Conservation (phyloP, 2,113 vertebrate genomes). For the Pardalotus punctatus region DNA sequence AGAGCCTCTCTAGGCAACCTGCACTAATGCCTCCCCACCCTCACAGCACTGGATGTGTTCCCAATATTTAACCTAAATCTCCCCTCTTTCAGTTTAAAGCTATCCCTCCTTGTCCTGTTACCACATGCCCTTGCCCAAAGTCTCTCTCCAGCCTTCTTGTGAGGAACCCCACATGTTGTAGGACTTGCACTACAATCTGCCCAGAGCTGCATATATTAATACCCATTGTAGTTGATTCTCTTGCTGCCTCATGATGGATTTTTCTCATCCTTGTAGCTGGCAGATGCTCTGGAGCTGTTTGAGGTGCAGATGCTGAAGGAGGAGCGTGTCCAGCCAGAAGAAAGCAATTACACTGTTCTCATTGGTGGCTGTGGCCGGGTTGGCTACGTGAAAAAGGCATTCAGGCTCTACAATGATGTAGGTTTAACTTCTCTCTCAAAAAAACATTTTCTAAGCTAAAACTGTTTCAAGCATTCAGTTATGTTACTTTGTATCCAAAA, state of each 20-base stretch:
- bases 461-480: not conserved
- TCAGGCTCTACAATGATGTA: slow-evolving; percentile 91
- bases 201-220: accelerated
- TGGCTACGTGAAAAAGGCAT: slow-evolving; percentile 89
- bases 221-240: not conserved
- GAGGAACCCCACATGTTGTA: not conserved
- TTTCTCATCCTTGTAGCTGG: slow-evolving; percentile 71
- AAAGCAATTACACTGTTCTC: slow-evolving; percentile 89
- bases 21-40: not conserved
- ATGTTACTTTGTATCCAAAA: not conserved
- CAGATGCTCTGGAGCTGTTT: slow-evolving; percentile 88
- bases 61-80: not conserved
- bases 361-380: slow-evolving; percentile 91
- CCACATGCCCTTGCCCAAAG: not conserved
- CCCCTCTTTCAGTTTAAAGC: not conserved
- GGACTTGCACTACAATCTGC: not conserved
- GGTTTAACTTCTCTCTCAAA: not conserved
- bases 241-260: not conserved
- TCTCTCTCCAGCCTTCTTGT: not conserved
- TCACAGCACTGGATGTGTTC: not conserved
- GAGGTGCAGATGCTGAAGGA: slow-evolving; percentile 87
- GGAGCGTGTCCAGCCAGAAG: slow-evolving; percentile 81
- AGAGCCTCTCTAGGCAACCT: not conserved
- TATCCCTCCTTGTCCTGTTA: not conserved
- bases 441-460: not conserved